These are phyloP conservation scores for Sandelia bainsii DNA, from an alignment of 2,797 vertebrate genomes.

Conservation along the genomic window DNA sequence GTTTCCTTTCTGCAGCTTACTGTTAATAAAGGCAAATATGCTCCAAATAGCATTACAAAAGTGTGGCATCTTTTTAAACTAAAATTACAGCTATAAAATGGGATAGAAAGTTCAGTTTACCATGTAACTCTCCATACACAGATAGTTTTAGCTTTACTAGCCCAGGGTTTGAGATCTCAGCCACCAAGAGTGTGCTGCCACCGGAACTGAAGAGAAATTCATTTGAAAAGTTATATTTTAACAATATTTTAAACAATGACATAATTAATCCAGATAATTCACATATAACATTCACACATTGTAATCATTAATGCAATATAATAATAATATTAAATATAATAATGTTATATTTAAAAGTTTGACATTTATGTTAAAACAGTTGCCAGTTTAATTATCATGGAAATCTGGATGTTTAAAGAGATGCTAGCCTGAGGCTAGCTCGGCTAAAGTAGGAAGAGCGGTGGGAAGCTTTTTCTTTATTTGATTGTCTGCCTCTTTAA, in stretches of 20 bases:
- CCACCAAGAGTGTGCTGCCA: neutral
- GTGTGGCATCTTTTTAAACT: too few relatives aligned
- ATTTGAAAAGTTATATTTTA: neutral
- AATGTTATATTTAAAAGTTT: neutral
- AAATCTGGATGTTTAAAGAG: neutral
- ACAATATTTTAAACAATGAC: too few relatives aligned
- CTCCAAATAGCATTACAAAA: too few relatives aligned
- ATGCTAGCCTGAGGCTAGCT: neutral
- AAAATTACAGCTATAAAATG: neutral
- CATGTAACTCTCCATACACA: neutral
- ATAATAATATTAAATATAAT: too few relatives aligned
- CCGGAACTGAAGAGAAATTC: neutral
- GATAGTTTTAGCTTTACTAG: too few relatives aligned
- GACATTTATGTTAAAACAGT: neutral
- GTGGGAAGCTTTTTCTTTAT: neutral
- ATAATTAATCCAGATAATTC: conserved; percentile 11
- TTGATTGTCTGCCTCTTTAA: conserved; percentile 26
- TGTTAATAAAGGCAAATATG: too few relatives aligned
- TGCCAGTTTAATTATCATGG: neutral
- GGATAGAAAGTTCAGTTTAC: neutral
- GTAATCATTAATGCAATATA: neutral
- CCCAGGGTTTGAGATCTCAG: neutral
- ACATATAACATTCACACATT: neutral
- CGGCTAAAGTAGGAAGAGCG: neutral
- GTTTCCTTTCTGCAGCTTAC: too few relatives aligned